phyloP scores from a whole-genome alignment of 1,140 invertebrate genomes.

The Gonatopus flavifemur region DNA sequence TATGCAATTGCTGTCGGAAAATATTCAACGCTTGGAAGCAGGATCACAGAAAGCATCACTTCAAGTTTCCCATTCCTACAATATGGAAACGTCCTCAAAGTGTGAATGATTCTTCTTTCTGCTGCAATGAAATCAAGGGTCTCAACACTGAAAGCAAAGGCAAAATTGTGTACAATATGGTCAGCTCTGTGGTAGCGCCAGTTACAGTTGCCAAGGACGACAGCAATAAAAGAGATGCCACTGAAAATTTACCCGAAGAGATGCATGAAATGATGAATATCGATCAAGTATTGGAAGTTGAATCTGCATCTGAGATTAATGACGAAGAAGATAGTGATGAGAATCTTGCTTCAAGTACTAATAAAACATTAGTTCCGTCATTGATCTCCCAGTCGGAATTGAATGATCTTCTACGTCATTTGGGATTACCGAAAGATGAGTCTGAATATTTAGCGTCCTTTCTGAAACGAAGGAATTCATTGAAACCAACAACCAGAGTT shows the following conservation, averaged over 20 bases:
- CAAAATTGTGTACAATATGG: conserved; percentile 10
- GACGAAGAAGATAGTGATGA: no score
- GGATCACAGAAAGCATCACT: no score
- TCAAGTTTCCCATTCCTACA: conserved; percentile 1
- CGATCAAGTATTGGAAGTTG: no score
- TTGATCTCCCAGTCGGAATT: conserved; percentile 28
- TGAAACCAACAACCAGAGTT: conserved; percentile 8
- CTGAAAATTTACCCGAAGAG: background rate
- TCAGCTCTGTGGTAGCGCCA: conserved; percentile 1
- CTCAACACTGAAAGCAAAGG: conserved; percentile 10
- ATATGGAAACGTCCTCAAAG: conserved; percentile 4
- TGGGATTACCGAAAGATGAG: conserved; percentile 27
- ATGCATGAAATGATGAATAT: background rate
- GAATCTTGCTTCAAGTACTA: background rate
- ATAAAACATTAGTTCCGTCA: conserved; percentile 4
- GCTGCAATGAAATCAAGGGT: conserved; percentile 14
- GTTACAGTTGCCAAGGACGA: background rate
- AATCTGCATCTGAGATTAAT: no score
- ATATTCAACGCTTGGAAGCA: no score
- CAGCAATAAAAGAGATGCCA: background rate
- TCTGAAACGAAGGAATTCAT: conserved; percentile 17
- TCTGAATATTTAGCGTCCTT: conserved; percentile 31
- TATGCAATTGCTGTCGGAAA: no score
- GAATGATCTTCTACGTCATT: conserved; percentile 37
- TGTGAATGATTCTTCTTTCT: conserved; percentile 12